Evolutionary conservation across 2,797 vertebrate species (phyloP), one percentile per base, ranked within the genome.

Genomic region (Sebastiscus tertius): DNA sequence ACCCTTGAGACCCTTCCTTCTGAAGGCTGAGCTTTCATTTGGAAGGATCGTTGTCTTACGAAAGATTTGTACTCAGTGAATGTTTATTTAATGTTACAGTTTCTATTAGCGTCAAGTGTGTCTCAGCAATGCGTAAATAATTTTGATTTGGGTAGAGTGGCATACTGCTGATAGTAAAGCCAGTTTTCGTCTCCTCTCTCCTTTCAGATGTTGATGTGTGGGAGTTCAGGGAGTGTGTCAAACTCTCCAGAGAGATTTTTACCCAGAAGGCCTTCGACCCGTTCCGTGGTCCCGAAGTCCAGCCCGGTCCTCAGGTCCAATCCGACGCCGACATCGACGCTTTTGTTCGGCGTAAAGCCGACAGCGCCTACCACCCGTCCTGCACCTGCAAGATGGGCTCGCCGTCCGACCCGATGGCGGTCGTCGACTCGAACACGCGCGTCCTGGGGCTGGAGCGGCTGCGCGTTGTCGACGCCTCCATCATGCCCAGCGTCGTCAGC

Each of bases 401-500:
- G n/a, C 81, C 93, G 6, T 95, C 95, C 0, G 97, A 99, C 68
- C 90, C 93, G 3, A 88, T 73, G 36, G 96, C 97, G 0, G 98
- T 99, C 7, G 98, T 99, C 2, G 97, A 98, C 90, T 94, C 96
- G 0, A 92, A 96, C 67, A 93, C 97, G 0, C 94, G 94, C 5
- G 97, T 99, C n/a, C 92, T 98, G 2, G 98, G 99, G 0, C 76
- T 97, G 36, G 96, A 99, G 86, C 93, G 95, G 66, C 92, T 99
- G 76, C 94, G 98, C 7, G 97, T 99, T 12, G 94, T 99, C 1
- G 99, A 99, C 31, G 98, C 99, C 26, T 99, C 99, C 67, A 97
- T 99, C 92, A 99, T 99, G 98, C 98, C 99, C 83, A 99, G 97
- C n/a, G 27, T 99, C 8, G 95, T 98, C 84, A 99, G 97, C 2